Evolutionary conservation across 2,888 invertebrate species (phyloP).

Genomic region (Ganaspis brasiliensis): DNA sequence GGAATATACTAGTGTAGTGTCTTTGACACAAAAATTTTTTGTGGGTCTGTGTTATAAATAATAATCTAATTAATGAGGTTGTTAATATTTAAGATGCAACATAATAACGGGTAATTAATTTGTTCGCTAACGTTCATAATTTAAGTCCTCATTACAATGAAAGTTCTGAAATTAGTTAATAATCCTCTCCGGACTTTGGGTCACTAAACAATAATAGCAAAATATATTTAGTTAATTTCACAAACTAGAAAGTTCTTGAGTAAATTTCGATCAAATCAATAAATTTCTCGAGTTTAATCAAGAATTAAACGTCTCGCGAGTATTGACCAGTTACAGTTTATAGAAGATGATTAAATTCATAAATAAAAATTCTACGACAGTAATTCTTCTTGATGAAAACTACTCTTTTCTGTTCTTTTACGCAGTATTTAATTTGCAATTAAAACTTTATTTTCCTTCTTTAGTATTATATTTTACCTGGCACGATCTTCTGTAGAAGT

Average conservation of each 20-base stretch:
- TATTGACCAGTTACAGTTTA: neutral
- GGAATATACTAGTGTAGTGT: too few relatives aligned
- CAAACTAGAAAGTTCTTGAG: neutral
- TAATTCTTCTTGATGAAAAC: constrained; percentile 16
- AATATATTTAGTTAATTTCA: neutral
- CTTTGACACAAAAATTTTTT: too few relatives aligned
- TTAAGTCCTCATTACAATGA: too few relatives aligned
- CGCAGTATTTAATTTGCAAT: constrained; percentile 36
- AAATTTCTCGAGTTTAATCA: neutral
- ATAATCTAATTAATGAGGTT: too few relatives aligned
- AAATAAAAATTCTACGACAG: neutral
- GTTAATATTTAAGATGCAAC: too few relatives aligned
- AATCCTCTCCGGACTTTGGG: neutral
- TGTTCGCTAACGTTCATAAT: too few relatives aligned
- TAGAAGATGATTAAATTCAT: constrained; percentile 2
- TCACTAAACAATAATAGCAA: neutral
- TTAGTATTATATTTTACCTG: constrained; percentile 22
- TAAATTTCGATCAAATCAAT: neutral
- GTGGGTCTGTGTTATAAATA: too few relatives aligned
- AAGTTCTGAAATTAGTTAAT: constrained; percentile 12
- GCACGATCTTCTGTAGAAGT: constrained; percentile 32
- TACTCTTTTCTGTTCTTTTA: constrained; percentile 22
- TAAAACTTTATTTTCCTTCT: constrained; percentile 40
- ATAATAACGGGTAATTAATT: too few relatives aligned
- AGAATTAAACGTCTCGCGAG: neutral